Evolutionary conservation across 2,797 vertebrate genomes (phyloP).

Genomic region (Mallotus villosus): DNA sequence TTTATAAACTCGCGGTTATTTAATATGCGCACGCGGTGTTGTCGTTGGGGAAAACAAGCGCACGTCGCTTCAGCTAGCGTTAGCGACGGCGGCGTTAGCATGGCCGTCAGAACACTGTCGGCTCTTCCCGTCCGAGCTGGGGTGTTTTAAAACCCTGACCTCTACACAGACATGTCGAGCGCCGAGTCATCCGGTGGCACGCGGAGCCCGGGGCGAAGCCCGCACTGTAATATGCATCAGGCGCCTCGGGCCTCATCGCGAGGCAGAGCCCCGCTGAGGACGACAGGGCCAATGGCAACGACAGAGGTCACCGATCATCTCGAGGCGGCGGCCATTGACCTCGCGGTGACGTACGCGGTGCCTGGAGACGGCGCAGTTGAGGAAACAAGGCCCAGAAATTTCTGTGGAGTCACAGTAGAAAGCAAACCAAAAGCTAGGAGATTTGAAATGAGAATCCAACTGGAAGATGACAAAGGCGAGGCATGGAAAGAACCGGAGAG

Average conservation of each 20-base stretch:
- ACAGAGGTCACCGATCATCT: slow-evolving; percentile 44
- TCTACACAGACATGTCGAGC: slow-evolving; percentile 38
- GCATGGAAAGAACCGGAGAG: background rate
- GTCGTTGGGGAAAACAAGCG: no score
- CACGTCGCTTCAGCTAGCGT: no score
- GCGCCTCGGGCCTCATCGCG: slow-evolving; percentile 44
- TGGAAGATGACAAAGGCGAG: slow-evolving; percentile 17
- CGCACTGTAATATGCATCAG: slow-evolving; percentile 58
- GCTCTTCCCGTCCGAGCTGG: no score
- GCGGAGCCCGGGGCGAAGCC: slow-evolving; percentile 37
- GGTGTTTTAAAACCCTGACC: slow-evolving; percentile 43
- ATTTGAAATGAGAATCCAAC: slow-evolving; percentile 1
- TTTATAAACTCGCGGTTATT: background rate
- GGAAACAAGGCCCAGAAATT: slow-evolving; percentile 32
- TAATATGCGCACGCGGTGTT: background rate
- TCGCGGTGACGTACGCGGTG: slow-evolving; percentile 35
- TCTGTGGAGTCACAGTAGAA: background rate
- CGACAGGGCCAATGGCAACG: slow-evolving; percentile 51
- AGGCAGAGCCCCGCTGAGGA: slow-evolving; percentile 48
- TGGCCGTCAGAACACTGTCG: no score
- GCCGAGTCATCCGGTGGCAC: slow-evolving; percentile 51
- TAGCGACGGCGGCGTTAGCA: no score
- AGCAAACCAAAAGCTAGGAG: background rate
- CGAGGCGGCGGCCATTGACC: slow-evolving; percentile 44
- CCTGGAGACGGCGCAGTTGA: slow-evolving; percentile 32